Percentiles rank a stretch among this genome's conserved stretches.
Conservation (phyloP, 2,113 vertebrate species). For the Bufo gargarizans region DNA sequence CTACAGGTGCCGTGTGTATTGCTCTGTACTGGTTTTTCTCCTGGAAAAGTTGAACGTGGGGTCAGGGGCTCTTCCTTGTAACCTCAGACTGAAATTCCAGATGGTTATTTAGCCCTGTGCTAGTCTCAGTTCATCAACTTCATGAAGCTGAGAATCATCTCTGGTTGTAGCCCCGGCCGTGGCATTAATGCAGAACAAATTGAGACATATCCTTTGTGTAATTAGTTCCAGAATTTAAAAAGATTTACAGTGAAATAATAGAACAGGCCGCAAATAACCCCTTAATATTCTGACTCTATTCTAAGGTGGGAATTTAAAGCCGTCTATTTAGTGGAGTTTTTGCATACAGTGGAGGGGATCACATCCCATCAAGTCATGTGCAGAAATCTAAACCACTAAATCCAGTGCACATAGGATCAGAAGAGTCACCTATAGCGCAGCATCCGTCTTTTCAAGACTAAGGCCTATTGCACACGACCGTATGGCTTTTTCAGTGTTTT, state of each 20-base stretch:
- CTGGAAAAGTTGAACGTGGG: conserved; percentile 79
- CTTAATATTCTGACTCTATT: conserved; percentile 48
- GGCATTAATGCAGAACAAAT: conserved; percentile 86
- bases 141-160: conserved; percentile 72
- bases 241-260: conserved; percentile 79
- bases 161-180: conserved; percentile 69
- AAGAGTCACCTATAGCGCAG: neutral
- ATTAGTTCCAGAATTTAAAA: conserved; percentile 82
- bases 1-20: conserved; percentile 68
- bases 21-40: conserved; percentile 37
- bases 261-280: conserved; percentile 61
- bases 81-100: conserved; percentile 82
- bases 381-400: neutral
- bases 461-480: too few relatives aligned
- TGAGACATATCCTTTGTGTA: conserved; percentile 86
- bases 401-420: neutral
- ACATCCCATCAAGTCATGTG: neutral
- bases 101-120: conserved; percentile 77
- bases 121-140: conserved; percentile 78
- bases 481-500: too few relatives aligned
- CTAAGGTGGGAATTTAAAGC: conserved; percentile 31
- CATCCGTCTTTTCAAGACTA: too few relatives aligned
- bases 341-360: conserved; percentile 21
- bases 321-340: neutral
- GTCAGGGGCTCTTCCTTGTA: conserved; percentile 76